Conservation (phyloP, 2,888 invertebrate species). For the Callyntrura guangdongensis region DNA sequence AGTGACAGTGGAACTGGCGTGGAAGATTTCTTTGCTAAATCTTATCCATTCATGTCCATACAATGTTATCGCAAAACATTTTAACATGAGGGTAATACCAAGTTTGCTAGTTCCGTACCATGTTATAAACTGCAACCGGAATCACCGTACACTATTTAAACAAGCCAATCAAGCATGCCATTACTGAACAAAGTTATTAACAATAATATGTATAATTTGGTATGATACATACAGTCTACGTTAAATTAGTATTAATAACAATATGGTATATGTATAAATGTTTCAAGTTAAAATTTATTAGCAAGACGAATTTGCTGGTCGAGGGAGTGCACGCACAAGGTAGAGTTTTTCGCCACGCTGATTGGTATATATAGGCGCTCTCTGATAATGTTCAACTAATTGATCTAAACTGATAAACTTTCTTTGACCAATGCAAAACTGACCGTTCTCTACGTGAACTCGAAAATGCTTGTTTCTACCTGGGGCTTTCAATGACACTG, state of each 20-base stretch:
- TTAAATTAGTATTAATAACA: slow-evolving; percentile 49
- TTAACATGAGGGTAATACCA: background rate
- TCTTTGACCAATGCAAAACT: slow-evolving; percentile 99
- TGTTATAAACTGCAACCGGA: too few relatives aligned
- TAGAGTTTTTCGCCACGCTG: slow-evolving; percentile 99
- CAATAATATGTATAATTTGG: slow-evolving; percentile 11
- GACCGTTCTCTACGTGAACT: slow-evolving; percentile 96
- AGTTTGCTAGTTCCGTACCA: background rate
- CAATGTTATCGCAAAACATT: background rate
- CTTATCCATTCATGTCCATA: background rate
- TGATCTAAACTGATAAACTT: slow-evolving; percentile 98
- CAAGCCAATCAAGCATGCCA: background rate
- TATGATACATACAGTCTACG: slow-evolving; percentile 1
- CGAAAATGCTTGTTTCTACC: slow-evolving; percentile 99
- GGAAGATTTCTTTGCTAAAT: background rate
- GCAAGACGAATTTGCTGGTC: slow-evolving; percentile 85
- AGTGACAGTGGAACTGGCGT: background rate
- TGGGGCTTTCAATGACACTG: slow-evolving; percentile 98
- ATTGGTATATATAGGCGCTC: slow-evolving; percentile 99
- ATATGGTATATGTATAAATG: slow-evolving; percentile 4
- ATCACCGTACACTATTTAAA: too few relatives aligned
- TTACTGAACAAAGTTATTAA: background rate
- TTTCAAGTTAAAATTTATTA: slow-evolving; percentile 48
- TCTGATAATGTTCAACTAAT: slow-evolving; percentile 99
- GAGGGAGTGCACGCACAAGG: slow-evolving; percentile 96